A percentile compares a stretch with the other conserved stretches of the same genome.
These are phyloP conservation scores for Callocephalon fimbriatum DNA, from an alignment of 2,113 vertebrate genomes.

Conservation along the genomic window DNA sequence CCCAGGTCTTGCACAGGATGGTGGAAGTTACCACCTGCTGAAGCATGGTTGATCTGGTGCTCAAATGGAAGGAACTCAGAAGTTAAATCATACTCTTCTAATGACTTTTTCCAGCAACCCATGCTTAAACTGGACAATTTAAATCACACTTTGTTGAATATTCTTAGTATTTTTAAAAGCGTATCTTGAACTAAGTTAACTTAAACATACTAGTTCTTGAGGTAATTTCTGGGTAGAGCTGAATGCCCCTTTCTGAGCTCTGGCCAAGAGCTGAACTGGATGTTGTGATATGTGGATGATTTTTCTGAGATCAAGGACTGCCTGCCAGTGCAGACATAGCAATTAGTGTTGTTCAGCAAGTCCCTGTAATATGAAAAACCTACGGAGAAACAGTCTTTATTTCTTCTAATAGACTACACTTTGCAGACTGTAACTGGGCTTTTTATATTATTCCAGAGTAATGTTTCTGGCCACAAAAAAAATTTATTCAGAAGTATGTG, in stretches of 20 bases:
- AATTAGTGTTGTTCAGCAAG: not conserved
- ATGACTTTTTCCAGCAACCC: not conserved
- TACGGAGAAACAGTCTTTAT: not conserved
- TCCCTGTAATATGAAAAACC: not conserved
- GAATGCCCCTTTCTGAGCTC: not conserved
- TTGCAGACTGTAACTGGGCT: not conserved
- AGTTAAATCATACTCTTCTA: not conserved
- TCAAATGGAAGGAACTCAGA: not conserved
- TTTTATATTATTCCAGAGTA: not conserved
- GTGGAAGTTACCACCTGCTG: not conserved
- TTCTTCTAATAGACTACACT: not conserved
- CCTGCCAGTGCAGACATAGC: not conserved
- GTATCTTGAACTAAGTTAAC: not conserved
- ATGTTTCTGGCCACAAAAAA: not conserved
- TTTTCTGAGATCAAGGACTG: not conserved
- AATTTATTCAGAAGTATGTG: not conserved
- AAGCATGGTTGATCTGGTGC: not conserved
- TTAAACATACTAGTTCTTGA: not conserved
- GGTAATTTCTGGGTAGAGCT: not conserved
- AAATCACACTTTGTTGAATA: not conserved
- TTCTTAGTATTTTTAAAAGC: not conserved
- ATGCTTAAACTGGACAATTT: not conserved
- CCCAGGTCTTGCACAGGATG: not conserved
- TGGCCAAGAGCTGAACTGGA: not conserved
- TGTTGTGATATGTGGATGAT: not conserved